These are phyloP conservation scores for Nomada hirtipes DNA, from an alignment of 2,888 invertebrate genomes.

Conservation along the genomic window DNA sequence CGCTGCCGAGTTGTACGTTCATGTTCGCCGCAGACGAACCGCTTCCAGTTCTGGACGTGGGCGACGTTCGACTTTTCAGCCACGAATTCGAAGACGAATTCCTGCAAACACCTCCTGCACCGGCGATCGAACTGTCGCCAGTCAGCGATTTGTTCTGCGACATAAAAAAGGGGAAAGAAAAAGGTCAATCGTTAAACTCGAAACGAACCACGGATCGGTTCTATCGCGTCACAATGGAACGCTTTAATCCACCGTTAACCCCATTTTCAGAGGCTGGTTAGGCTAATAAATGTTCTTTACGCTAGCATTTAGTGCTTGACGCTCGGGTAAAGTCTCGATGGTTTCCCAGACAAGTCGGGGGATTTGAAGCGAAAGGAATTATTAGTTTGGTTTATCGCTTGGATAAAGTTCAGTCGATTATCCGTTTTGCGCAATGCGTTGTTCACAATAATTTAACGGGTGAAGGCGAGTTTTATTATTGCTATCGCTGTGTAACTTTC, in stretches of 20 bases:
- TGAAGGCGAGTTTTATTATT: no score
- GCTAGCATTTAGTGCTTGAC: no score
- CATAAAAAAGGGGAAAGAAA: slow-evolving; percentile 24
- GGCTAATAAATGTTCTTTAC: neutral
- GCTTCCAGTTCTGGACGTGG: slow-evolving; percentile 80
- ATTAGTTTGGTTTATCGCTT: no score
- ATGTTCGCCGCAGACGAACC: slow-evolving; percentile 84
- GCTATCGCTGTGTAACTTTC: no score
- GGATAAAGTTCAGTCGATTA: no score
- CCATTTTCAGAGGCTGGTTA: neutral
- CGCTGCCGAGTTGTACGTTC: slow-evolving; percentile 85
- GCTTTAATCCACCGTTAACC: neutral
- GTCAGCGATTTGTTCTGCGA: slow-evolving; percentile 79
- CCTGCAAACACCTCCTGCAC: slow-evolving; percentile 73
- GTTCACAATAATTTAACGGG: no score
- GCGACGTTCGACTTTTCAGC: slow-evolving; percentile 81
- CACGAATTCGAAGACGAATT: slow-evolving; percentile 80
- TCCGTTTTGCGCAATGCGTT: no score
- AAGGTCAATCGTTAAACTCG: slow-evolving; percentile 1
- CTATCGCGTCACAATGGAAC: neutral
- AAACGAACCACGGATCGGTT: neutral
- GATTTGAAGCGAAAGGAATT: no score
- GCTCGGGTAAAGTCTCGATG: no score
- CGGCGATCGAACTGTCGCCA: slow-evolving; percentile 76
- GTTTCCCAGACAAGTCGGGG: no score